Percentiles rank a stretch among this genome's conserved stretches.
These are phyloP conservation scores for Odontomachus brunneus DNA, from an alignment of 1,140 invertebrate species.

Conservation along the genomic window DNA sequence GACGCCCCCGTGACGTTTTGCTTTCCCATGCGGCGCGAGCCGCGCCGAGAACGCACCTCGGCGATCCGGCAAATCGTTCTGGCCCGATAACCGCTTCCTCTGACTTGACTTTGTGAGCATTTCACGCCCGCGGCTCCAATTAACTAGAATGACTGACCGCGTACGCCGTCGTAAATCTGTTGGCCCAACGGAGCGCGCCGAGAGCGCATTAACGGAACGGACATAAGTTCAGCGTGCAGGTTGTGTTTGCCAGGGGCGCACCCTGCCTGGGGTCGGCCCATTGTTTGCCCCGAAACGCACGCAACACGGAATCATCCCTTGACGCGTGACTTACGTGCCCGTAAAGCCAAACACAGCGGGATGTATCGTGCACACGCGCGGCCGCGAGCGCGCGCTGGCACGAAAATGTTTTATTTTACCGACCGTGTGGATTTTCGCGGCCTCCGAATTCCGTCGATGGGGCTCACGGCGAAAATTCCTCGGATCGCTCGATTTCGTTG, in stretches of 20 bases:
- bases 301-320: slow-evolving; percentile 75
- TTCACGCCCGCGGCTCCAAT: slow-evolving; percentile 76
- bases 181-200: slow-evolving; percentile 29
- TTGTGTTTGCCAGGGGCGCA: slow-evolving; percentile 70
- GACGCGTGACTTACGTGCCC: slow-evolving; percentile 74
- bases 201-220: slow-evolving; percentile 42
- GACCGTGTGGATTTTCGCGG: neutral
- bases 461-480: neutral
- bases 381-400: slow-evolving; percentile 12
- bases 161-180: slow-evolving; percentile 54
- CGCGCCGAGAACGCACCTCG: slow-evolving; percentile 33
- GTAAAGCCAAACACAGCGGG: slow-evolving; percentile 72
- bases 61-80: slow-evolving; percentile 52
- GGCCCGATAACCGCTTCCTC: slow-evolving; percentile 67
- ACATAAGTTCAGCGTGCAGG: slow-evolving; percentile 61
- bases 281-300: slow-evolving; percentile 75
- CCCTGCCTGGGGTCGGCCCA: slow-evolving; percentile 70
- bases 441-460: slow-evolving; percentile 26
- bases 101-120: slow-evolving; percentile 75
- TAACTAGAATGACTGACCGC: slow-evolving; percentile 76
- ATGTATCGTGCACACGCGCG: slow-evolving; percentile 62
- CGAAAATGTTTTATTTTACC: slow-evolving; percentile 12
- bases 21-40: slow-evolving; percentile 48
- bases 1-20: neutral
- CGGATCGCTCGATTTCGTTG: slow-evolving; percentile 1